Evolutionary conservation across 2,797 vertebrate species (phyloP).

Genomic region (Halcyon leucocephala): DNA sequence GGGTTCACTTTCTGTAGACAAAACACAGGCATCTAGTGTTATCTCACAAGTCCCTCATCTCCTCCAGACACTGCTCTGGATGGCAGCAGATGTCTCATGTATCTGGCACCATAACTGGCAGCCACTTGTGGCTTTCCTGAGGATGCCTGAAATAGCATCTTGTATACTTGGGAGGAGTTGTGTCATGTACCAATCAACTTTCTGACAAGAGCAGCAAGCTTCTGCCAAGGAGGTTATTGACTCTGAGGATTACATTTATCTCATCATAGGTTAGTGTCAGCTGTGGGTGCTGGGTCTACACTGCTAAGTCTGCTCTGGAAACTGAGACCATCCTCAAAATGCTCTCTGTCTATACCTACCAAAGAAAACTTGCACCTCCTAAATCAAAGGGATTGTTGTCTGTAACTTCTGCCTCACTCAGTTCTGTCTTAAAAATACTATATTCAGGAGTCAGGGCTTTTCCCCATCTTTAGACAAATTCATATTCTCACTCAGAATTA

Average conservation of each 20-base stretch:
- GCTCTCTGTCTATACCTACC: background rate
- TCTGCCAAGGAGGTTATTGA: background rate
- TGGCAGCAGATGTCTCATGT: background rate
- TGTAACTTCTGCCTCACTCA: background rate
- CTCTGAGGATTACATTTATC: background rate
- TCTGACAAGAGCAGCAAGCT: background rate
- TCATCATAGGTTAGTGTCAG: background rate
- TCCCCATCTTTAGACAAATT: background rate
- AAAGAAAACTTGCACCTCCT: background rate
- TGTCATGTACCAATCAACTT: background rate
- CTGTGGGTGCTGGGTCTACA: fast-evolving
- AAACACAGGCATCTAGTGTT: background rate
- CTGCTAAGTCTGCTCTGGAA: background rate
- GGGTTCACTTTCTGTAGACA: background rate
- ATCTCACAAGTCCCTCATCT: background rate
- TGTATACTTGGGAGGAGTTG: background rate
- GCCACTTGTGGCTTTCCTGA: background rate
- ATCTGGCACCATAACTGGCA: background rate
- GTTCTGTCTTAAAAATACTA: background rate
- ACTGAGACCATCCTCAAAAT: background rate
- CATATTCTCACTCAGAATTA: slow-evolving; percentile 27
- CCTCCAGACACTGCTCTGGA: background rate
- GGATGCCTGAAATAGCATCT: background rate
- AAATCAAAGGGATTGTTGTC: background rate
- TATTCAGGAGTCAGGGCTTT: background rate